These are phyloP conservation scores for Chloropsis cyanopogon DNA, from an alignment of 2,113 vertebrate genomes.

Conservation along the genomic window DNA sequence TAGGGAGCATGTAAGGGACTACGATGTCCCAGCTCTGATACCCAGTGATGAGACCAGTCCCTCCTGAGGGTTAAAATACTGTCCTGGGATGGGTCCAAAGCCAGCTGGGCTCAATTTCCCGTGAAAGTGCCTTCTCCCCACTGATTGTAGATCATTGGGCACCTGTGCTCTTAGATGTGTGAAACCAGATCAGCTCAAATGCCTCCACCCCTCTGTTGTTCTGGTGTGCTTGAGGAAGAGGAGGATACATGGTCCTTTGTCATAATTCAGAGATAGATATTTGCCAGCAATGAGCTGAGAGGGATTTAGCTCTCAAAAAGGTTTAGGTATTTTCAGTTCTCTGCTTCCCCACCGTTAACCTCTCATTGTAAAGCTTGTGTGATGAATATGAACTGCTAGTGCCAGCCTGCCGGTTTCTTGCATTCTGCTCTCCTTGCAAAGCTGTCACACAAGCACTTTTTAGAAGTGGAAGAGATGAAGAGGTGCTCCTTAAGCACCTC, in stretches of 20 bases:
- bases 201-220: not conserved
- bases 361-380: not conserved
- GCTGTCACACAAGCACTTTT: not conserved
- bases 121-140: not conserved
- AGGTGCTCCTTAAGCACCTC: not conserved
- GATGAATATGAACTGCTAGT: not conserved
- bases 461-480: not conserved
- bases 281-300: not conserved
- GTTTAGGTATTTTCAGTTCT: not conserved
- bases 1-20: not conserved
- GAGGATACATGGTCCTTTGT: not conserved
- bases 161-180: not conserved
- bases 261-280: not conserved
- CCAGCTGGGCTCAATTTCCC: not conserved
- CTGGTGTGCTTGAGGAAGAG: not conserved
- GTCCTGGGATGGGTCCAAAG: not conserved
- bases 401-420: not conserved
- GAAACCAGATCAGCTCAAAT: not conserved
- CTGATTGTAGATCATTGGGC: not conserved
- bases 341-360: not conserved
- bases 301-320: not conserved
- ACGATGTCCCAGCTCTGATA: not conserved
- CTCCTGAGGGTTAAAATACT: not conserved
- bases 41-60: not conserved
- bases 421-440: not conserved